These are phyloP conservation scores for Pelvicachromis taeniatus DNA, from an alignment of 2,113 vertebrate genomes.

Conservation along the genomic window DNA sequence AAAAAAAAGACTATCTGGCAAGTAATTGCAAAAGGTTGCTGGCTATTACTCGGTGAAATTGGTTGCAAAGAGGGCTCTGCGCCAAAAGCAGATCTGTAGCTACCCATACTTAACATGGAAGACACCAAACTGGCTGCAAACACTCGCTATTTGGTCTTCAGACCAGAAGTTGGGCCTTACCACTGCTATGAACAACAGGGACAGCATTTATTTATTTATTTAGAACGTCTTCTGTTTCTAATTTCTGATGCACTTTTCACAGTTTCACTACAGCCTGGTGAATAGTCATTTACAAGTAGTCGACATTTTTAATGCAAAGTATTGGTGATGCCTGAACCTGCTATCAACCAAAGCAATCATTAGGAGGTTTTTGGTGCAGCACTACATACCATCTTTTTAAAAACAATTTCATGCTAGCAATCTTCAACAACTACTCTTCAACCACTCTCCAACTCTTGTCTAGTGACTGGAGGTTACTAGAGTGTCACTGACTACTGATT, in stretches of 20 bases:
- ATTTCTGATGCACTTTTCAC: neutral
- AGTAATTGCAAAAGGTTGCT: neutral
- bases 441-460: neutral
- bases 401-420: neutral
- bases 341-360: neutral
- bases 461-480: neutral
- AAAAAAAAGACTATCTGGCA: neutral
- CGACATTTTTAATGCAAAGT: neutral
- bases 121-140: neutral
- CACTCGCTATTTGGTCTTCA: fast-evolving
- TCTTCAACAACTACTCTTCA: neutral
- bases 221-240: neutral
- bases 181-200: neutral
- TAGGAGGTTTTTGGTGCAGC: neutral
- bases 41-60: neutral
- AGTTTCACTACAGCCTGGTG: neutral
- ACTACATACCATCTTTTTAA: fast-evolving
- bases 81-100: fast-evolving
- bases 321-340: neutral
- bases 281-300: neutral
- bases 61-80: neutral
- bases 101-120: neutral
- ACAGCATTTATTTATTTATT: neutral
- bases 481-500: neutral
- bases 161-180: neutral